These are phyloP conservation scores for Triops cancriformis DNA, from an alignment of 1,140 invertebrate genomes.

Conservation along the genomic window DNA sequence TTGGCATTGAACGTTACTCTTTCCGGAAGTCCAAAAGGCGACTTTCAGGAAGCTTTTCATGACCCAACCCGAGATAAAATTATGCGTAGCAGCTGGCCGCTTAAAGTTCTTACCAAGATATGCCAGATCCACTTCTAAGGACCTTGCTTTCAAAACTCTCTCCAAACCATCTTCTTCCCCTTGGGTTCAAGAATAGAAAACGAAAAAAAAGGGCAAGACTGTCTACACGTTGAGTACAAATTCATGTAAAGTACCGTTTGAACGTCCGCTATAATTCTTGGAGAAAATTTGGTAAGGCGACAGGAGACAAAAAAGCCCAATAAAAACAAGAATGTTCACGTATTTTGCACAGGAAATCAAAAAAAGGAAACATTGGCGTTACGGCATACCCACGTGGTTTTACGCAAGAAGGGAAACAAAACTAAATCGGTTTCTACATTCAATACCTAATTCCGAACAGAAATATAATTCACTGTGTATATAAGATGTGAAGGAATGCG, in stretches of 20 bases:
- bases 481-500: neutral
- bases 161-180: neutral
- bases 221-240: neutral
- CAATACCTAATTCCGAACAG: neutral
- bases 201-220: neutral
- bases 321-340: neutral
- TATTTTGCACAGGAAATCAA: neutral
- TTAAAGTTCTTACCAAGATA: neutral
- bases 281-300: conserved; percentile 21
- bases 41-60: neutral
- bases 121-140: neutral
- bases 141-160: neutral
- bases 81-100: conserved; percentile 4
- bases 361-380: neutral
- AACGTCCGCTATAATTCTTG: conserved; percentile 13
- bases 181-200: neutral
- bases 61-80: neutral
- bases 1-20: neutral
- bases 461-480: neutral
- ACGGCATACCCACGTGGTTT: neutral
- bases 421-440: neutral
- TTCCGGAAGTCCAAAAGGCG: neutral
- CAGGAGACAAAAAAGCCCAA: neutral
- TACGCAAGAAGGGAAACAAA: neutral
- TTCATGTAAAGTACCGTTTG: neutral